phyloP scores from a whole-genome alignment of 2,113 vertebrate genomes.

The Haemorhous mexicanus region DNA sequence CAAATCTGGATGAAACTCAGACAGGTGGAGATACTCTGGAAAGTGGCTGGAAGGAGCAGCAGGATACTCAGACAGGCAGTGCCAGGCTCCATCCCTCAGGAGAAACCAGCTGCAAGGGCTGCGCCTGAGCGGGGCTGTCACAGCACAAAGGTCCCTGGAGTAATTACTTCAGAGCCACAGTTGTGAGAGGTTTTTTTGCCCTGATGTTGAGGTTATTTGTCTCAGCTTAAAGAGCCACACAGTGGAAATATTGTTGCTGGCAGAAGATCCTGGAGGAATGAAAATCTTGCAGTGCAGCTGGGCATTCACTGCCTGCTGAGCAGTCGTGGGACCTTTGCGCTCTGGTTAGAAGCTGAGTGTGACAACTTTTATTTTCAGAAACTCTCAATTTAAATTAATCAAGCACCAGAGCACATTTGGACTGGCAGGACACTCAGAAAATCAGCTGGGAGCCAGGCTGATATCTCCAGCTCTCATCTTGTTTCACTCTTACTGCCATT shows the following conservation, averaged over 20 bases:
- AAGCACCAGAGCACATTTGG: not conserved
- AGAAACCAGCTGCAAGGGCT: not conserved
- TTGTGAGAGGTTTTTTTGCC: not conserved
- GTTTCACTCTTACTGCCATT: constrained; percentile 11
- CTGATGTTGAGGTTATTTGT: constrained; percentile 8
- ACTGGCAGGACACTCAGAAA: constrained; percentile 22
- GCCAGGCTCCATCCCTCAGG: fast-evolving
- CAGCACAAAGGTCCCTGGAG: not conserved
- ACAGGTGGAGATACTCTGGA: not conserved
- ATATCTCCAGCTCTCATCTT: constrained; percentile 6
- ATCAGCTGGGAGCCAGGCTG: not conserved
- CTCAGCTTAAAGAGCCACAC: not conserved
- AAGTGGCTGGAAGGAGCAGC: not conserved
- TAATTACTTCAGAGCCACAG: not conserved
- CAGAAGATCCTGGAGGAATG: not conserved
- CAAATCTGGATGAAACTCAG: not conserved
- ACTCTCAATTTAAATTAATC: constrained; percentile 38
- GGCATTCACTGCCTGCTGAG: not conserved
- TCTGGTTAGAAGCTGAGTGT: constrained; percentile 4
- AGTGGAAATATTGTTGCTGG: not conserved
- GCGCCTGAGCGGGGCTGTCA: not conserved
- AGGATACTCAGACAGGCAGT: not conserved
- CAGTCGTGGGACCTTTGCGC: not conserved
- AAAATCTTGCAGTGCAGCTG: not conserved
- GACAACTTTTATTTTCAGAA: constrained; percentile 57